Evolutionary conservation across 2,113 vertebrate species (phyloP).

Genomic region (Tiliqua scincoides): DNA sequence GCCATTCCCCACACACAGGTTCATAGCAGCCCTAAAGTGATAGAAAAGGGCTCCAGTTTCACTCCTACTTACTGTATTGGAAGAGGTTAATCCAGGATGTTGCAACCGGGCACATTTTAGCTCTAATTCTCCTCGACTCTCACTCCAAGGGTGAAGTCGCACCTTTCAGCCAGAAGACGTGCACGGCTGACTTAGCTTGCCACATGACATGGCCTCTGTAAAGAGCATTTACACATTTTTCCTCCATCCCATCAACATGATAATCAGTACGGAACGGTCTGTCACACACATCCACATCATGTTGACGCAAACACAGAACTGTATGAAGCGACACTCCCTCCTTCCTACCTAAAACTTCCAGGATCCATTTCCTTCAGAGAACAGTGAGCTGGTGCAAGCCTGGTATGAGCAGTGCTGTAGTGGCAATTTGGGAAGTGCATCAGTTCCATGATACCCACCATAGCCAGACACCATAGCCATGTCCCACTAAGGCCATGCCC

Average conservation of each 20-base stretch:
- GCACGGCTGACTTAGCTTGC: not conserved
- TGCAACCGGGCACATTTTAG: not conserved
- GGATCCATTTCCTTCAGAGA: not conserved
- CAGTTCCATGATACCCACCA: too few relatives aligned
- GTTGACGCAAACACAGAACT: not conserved
- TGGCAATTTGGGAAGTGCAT: too few relatives aligned
- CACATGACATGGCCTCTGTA: not conserved
- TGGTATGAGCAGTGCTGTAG: too few relatives aligned
- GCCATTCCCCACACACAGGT: too few relatives aligned
- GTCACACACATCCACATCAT: not conserved
- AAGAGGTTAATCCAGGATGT: not conserved
- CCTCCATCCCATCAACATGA: too few relatives aligned
- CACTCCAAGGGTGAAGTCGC: not conserved
- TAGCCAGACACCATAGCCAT: too few relatives aligned
- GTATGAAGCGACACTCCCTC: not conserved
- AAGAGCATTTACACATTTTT: not conserved
- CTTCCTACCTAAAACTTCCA: not conserved
- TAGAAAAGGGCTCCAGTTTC: too few relatives aligned
- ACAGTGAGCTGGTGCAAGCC: not conserved
- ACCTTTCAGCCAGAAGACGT: not conserved
- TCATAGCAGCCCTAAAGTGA: too few relatives aligned
- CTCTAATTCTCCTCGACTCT: not conserved
- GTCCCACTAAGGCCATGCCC: too few relatives aligned
- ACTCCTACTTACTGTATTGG: too few relatives aligned
- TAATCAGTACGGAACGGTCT: not conserved